These are phyloP conservation scores for Cetonia aurata DNA, from an alignment of 2,888 invertebrate genomes.

Conservation along the genomic window DNA sequence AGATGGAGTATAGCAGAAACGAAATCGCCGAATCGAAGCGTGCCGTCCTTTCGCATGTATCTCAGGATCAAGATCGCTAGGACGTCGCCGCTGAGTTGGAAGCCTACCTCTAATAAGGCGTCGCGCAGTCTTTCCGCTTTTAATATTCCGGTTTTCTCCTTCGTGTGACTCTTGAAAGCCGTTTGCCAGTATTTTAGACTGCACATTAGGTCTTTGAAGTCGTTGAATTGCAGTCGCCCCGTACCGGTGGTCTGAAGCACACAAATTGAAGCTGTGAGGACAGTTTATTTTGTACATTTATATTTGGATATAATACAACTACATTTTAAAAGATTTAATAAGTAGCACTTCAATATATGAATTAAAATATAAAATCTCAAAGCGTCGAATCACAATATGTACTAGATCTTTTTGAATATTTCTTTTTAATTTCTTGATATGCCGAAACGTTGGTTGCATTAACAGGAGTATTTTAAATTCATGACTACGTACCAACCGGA, in stretches of 20 bases:
- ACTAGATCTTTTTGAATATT: too few species aligned
- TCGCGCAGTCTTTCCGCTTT: constrained; percentile 88
- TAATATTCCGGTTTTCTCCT: constrained; percentile 90
- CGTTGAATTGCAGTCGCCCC: constrained; percentile 85
- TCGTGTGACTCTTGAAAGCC: constrained; percentile 89
- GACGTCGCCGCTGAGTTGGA: constrained; percentile 87
- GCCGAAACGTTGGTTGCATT: too few species aligned
- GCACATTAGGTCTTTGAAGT: constrained; percentile 93
- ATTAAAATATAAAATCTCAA: too few species aligned
- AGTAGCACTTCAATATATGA: too few species aligned
- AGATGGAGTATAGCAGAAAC: constrained; percentile 90
- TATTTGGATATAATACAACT: too few species aligned
- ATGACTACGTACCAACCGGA: too few species aligned
- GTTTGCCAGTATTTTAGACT: constrained; percentile 93
- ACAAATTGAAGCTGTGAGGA: constrained; percentile 5
- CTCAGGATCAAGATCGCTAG: constrained; percentile 85
- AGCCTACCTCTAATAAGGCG: constrained; percentile 88
- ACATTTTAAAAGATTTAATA: too few species aligned
- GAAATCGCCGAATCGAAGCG: constrained; percentile 91
- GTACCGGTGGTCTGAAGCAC: constrained; percentile 76
- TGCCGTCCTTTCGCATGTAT: constrained; percentile 94
- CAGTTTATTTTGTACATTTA: too few species aligned
- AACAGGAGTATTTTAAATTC: too few species aligned
- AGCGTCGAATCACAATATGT: too few species aligned
- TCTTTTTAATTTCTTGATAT: too few species aligned